Evolutionary conservation across 2,888 invertebrate species (phyloP).

Genomic region (Pseudanteris insignis): DNA sequence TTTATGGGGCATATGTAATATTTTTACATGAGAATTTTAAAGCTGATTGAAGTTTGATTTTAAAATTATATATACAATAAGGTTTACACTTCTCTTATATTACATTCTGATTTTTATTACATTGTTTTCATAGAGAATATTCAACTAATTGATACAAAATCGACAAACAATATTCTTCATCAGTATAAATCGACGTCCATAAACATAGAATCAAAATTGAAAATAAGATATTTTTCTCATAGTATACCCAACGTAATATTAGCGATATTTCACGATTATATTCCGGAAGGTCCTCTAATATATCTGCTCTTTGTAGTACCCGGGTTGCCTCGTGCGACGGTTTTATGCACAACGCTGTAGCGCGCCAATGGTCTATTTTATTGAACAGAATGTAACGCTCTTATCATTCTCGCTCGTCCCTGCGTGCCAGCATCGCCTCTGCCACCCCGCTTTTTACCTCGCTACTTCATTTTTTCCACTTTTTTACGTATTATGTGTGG

Average conservation of each 20-base stretch:
- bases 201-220: too few relatives aligned
- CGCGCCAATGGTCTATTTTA: slow-evolving; percentile 54
- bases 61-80: too few relatives aligned
- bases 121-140: too few relatives aligned
- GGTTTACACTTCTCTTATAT: too few relatives aligned
- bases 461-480: slow-evolving; percentile 12
- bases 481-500: slow-evolving; percentile 21
- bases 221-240: too few relatives aligned
- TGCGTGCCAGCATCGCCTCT: slow-evolving; percentile 34
- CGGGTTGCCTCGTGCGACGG: slow-evolving; percentile 51
- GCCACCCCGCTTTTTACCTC: slow-evolving; percentile 5
- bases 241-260: slow-evolving; percentile 52
- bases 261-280: slow-evolving; percentile 60
- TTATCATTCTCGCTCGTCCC: slow-evolving; percentile 48
- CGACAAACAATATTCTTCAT: too few relatives aligned
- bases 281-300: slow-evolving; percentile 44
- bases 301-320: slow-evolving; percentile 41
- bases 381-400: slow-evolving; percentile 48
- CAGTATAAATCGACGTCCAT: too few relatives aligned
- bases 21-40: too few relatives aligned
- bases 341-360: slow-evolving; percentile 56
- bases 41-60: too few relatives aligned
- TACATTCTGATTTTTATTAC: too few relatives aligned
- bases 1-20: too few relatives aligned
- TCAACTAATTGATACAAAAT: too few relatives aligned